Evolutionary conservation across 2,113 vertebrate species (phyloP).

Genomic region (Kryptolebias marmoratus): DNA sequence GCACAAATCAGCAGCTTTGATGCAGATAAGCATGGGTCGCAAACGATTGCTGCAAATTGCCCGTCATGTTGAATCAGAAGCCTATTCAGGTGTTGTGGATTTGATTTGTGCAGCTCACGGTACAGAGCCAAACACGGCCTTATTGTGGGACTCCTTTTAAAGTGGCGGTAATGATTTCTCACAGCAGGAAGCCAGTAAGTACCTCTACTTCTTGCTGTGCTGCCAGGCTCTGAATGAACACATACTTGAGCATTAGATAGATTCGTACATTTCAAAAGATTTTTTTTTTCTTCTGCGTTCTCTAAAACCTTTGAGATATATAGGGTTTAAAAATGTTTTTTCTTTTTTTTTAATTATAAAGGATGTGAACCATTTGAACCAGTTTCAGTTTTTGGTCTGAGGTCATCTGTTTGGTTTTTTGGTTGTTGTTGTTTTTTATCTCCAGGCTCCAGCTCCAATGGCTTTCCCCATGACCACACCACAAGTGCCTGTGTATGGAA

Average conservation of each 20-base stretch:
- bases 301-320: background rate
- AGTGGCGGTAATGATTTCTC: conserved; percentile 53
- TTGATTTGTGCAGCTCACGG: conserved; percentile 48
- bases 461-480: conserved; percentile 87
- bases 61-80: conserved; percentile 35
- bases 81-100: conserved; percentile 36
- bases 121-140: conserved; percentile 31
- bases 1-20: background rate
- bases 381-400: background rate
- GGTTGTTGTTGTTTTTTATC: background rate
- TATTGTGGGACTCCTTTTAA: conserved; percentile 45
- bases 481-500: conserved; percentile 94
- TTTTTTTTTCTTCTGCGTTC: background rate
- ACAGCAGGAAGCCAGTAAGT: conserved; percentile 50
- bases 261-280: background rate
- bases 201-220: conserved; percentile 24
- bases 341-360: background rate
- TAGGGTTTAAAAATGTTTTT: background rate
- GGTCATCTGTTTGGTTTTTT: conserved; percentile 21
- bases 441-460: conserved; percentile 85
- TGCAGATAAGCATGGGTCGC: conserved; percentile 8
- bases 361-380: background rate
- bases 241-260: conserved; percentile 32
- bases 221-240: conserved; percentile 14
- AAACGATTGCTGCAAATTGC: conserved; percentile 23